A percentile compares a stretch with the other conserved stretches of the same genome.
Conservation (phyloP, 2,797 vertebrate genomes). For the Xenentodon cancila region DNA sequence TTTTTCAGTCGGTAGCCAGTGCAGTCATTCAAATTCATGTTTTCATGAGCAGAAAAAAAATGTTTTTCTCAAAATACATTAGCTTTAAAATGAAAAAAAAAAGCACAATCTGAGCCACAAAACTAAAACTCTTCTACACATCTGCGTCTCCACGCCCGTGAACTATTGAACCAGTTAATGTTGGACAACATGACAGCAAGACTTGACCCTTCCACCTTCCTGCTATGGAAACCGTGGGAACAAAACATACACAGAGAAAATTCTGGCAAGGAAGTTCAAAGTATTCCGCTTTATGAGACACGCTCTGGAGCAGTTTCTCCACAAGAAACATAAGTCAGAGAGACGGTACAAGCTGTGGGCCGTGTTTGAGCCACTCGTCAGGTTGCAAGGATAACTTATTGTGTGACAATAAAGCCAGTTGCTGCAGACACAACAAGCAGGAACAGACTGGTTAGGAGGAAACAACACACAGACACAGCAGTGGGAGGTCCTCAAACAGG, state of each 20-base stretch:
- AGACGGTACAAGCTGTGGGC: neutral
- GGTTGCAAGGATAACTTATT: neutral
- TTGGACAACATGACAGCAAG: conserved; percentile 37
- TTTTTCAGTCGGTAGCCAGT: too few species aligned
- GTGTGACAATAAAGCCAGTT: neutral
- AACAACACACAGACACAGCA: conserved; percentile 18
- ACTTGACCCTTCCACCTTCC: conserved; percentile 59
- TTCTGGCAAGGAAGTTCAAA: conserved; percentile 49
- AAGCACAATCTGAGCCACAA: too few species aligned
- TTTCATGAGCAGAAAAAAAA: too few species aligned
- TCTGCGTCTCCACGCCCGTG: neutral
- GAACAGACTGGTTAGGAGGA: conserved; percentile 41
- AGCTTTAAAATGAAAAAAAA: too few species aligned
- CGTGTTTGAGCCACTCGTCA: neutral
- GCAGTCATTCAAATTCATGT: too few species aligned
- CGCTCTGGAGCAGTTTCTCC: conserved; percentile 6
- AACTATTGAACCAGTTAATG: conserved; percentile 29
- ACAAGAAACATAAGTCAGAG: conserved; percentile 3
- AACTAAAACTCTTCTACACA: neutral
- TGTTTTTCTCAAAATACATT: too few species aligned
- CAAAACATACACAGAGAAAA: conserved; percentile 42
- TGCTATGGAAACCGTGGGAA: conserved; percentile 48
- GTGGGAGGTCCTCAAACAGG: conserved; percentile 6
- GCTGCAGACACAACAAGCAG: conserved; percentile 1
- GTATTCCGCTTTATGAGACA: conserved; percentile 41